Conservation (phyloP, 2,797 vertebrate genomes). For the Chromis chromis region DNA sequence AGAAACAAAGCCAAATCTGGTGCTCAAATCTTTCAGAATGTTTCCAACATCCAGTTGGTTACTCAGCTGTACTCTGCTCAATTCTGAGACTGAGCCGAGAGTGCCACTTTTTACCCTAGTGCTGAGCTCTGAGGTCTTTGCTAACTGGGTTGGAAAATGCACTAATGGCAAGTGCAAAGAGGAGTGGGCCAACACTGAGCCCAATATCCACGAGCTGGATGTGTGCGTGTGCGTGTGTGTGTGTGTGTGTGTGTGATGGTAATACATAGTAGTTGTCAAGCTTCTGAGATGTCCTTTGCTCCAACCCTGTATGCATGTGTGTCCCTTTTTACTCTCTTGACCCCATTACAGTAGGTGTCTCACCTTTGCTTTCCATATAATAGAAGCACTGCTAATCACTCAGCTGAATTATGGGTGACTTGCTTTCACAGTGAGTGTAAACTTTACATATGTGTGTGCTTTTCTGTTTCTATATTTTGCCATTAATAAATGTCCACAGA, state of each 20-base stretch:
- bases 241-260: constrained; percentile 1
- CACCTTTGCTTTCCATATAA: constrained; percentile 32
- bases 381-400: constrained; percentile 13
- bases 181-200: constrained; percentile 37
- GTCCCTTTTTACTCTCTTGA: constrained; percentile 24
- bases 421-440: not conserved
- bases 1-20: constrained; percentile 22
- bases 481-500: not conserved
- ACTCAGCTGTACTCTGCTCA: constrained; percentile 38
- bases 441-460: not conserved
- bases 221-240: constrained; percentile 9
- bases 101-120: constrained; percentile 39
- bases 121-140: constrained; percentile 62
- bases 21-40: constrained; percentile 8
- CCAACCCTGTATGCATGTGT: constrained; percentile 18
- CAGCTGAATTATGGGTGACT: constrained; percentile 25
- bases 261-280: constrained; percentile 24
- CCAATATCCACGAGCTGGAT: constrained; percentile 17
- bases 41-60: constrained; percentile 47
- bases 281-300: constrained; percentile 27
- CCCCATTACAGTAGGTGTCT: constrained; percentile 25
- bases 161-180: constrained; percentile 59
- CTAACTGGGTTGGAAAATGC: constrained; percentile 67
- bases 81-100: constrained; percentile 29
- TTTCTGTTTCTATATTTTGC: not conserved